Conservation (phyloP, 2,797 vertebrate genomes). For the Balearica regulorum region DNA sequence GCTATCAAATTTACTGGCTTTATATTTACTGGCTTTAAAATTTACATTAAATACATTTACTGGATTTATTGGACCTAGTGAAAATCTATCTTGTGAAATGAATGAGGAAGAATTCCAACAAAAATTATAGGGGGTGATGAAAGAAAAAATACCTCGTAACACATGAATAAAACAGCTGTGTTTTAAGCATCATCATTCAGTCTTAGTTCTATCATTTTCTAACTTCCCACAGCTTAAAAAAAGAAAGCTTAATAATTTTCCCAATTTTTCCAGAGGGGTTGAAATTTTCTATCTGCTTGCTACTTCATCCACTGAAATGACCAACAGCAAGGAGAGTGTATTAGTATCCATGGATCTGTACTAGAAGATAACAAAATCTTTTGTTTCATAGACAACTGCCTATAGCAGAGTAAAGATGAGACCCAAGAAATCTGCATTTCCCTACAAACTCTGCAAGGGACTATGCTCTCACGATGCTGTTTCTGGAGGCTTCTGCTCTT, state of each 20-base stretch:
- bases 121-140: neutral
- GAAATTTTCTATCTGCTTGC: neutral
- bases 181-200: neutral
- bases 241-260: neutral
- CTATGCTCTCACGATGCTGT: neutral
- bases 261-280: neutral
- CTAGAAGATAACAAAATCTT: neutral
- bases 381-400: neutral
- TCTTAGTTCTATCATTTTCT: neutral
- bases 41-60: neutral
- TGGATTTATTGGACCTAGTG: neutral
- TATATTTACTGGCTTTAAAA: neutral
- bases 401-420: neutral
- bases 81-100: neutral
- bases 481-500: neutral
- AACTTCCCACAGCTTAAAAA: neutral
- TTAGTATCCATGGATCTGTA: neutral
- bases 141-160: neutral
- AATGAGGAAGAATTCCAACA: neutral
- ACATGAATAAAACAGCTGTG: neutral
- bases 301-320: neutral
- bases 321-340: fast-evolving
- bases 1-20: neutral
- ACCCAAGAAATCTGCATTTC: neutral
- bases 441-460: neutral